These are phyloP conservation scores for Acheta domesticus DNA, from an alignment of 2,888 invertebrate species.

Conservation along the genomic window DNA sequence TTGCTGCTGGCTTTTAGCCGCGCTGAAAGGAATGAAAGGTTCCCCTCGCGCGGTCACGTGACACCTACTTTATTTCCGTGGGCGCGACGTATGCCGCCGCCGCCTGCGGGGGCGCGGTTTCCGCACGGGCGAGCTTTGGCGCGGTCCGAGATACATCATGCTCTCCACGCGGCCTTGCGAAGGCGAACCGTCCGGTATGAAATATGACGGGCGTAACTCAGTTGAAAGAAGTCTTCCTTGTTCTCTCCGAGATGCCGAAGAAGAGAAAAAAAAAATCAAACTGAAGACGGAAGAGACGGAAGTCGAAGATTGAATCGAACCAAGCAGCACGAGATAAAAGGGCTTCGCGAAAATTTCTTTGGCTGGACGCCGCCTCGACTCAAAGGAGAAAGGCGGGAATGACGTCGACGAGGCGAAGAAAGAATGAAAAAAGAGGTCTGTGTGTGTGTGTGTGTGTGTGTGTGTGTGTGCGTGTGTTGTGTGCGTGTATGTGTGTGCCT, in stretches of 20 bases:
- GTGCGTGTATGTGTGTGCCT: too few relatives aligned
- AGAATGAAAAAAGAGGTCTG: background rate
- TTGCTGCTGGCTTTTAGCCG: too few relatives aligned
- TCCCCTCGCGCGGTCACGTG: too few relatives aligned
- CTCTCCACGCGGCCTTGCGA: background rate
- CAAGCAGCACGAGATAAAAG: background rate
- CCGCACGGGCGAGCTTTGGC: too few relatives aligned
- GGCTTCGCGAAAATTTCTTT: background rate
- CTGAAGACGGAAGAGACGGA: background rate
- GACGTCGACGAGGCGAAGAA: background rate
- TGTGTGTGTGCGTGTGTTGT: too few relatives aligned
- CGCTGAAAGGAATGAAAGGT: too few relatives aligned
- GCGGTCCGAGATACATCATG: background rate
- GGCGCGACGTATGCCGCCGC: too few relatives aligned
- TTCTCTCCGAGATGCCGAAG: background rate
- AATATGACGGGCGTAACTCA: conserved; percentile 18
- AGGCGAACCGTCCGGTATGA: background rate
- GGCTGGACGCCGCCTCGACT: background rate
- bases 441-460: too few relatives aligned
- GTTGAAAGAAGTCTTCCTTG: conserved; percentile 11
- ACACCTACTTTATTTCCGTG: too few relatives aligned
- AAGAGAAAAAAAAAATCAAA: background rate
- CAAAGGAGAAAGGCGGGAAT: background rate
- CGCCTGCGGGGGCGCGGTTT: too few relatives aligned
- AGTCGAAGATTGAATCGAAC: conserved; percentile 18